A percentile compares a stretch with the other conserved stretches of the same genome.
phyloP scores from a whole-genome alignment of 2,888 invertebrate species.

The Aromia moschata region DNA sequence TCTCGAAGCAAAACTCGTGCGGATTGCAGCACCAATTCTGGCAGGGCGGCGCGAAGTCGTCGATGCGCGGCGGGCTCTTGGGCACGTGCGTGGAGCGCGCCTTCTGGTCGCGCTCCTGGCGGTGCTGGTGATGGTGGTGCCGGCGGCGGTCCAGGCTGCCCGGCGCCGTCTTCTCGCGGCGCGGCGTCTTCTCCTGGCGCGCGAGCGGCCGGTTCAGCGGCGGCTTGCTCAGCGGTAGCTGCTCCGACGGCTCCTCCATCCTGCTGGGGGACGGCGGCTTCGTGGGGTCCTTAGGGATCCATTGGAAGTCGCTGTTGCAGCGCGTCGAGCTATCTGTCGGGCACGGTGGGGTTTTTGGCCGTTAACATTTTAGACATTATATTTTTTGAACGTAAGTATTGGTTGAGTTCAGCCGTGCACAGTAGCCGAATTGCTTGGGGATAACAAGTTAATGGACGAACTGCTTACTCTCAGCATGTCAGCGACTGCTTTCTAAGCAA shows the following conservation, averaged over 20 bases:
- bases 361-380: too few relatives aligned
- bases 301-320: constrained; percentile 75
- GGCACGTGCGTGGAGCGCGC: constrained; percentile 69
- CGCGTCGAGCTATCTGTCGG: constrained; percentile 68
- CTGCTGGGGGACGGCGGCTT: constrained; percentile 45
- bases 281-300: constrained; percentile 66
- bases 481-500: too few relatives aligned
- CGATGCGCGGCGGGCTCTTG: constrained; percentile 57
- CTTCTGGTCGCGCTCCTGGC: constrained; percentile 72
- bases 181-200: constrained; percentile 49
- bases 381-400: too few relatives aligned
- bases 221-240: constrained; percentile 36
- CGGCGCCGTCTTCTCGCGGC: constrained; percentile 51
- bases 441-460: too few relatives aligned
- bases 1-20: constrained; percentile 64
- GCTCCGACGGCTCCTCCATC: constrained; percentile 55
- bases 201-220: constrained; percentile 50
- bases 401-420: too few relatives aligned
- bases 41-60: constrained; percentile 56
- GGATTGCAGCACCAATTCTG: constrained; percentile 59
- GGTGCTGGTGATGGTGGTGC: constrained; percentile 39
- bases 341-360: too few relatives aligned
- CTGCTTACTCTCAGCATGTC: too few relatives aligned
- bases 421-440: too few relatives aligned
- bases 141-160: constrained; percentile 70